Base-by-base conservation (phyloP, 1,140 invertebrate species). In the Nasonia vitripennis region DNA sequence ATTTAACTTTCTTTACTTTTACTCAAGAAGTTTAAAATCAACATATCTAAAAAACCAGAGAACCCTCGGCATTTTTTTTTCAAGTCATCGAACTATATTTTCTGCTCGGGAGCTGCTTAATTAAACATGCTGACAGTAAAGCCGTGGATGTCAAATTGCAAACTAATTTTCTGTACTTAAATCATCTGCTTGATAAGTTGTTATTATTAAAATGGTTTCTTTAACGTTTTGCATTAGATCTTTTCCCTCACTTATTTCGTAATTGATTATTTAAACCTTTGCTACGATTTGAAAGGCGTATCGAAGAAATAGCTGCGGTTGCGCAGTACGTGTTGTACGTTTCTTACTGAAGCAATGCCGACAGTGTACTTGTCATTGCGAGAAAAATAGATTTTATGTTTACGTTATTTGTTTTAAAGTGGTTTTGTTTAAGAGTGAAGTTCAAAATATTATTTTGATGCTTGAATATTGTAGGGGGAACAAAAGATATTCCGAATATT, bases 181-280 rank as follows among this genome's bases (percentile, higher is more conserved):
- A 79, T 37, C 37, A 67, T 67, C 55, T 17, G 51, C n/a, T 1
- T 17, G 4, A 34, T n/a, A 62, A 17, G 48, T 27, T 62, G 51
- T 78, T 78, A 78, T 55, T 78, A 12, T 55, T 2, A 45, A 7
- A 3, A 81, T 17, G 11, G 48, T 51, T 70, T 41, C 17, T 80
- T 6, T 27, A 70, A 11, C 41, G 0, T 48, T 45, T 17, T 17
- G 27, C 41, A 17, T 14, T n/a, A 10, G 70, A 68, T 68, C 12
- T 45, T 71, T 71, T 27, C 45, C 34, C 0, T 4, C 20, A 73
- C 27, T 81, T 11, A 6, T 4, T 74, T 17, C n/a, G 1, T 17
- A 12, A 3, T 70, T 70, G 71, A 71, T 81, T n/a, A 81, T 70
- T 81, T 10, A 81, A 70, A 45, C 48, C 45, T 9, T 34, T 7